phyloP scores from a whole-genome alignment of 2,113 vertebrate species.

The Toxotes jaculatrix region DNA sequence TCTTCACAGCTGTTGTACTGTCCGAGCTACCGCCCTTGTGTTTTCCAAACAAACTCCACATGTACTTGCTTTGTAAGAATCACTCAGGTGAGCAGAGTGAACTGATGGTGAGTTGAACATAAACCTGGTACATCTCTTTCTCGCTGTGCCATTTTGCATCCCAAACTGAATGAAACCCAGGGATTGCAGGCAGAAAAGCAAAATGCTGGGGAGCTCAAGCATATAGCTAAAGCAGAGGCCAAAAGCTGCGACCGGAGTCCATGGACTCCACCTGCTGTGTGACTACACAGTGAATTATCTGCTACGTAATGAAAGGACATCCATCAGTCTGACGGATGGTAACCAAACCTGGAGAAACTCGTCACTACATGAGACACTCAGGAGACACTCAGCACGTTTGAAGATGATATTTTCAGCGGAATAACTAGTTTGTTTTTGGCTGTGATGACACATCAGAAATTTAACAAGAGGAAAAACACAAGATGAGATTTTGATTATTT shows the following conservation, averaged over 20 bases:
- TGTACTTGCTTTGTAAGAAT: background rate
- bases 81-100: background rate
- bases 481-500: background rate
- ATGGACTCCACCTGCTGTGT: background rate
- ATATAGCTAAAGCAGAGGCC: slow-evolving; percentile 21
- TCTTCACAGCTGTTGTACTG: background rate
- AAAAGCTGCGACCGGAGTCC: slow-evolving; percentile 11
- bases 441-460: background rate
- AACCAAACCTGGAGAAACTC: slow-evolving; percentile 38
- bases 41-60: background rate
- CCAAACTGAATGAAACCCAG: slow-evolving; percentile 1
- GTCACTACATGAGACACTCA: background rate
- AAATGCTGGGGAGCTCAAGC: background rate
- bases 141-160: background rate
- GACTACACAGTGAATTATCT: slow-evolving; percentile 1
- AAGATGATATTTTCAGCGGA: background rate
- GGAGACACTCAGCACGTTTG: background rate
- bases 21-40: background rate
- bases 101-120: slow-evolving; percentile 57
- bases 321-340: slow-evolving; percentile 12
- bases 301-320: slow-evolving; percentile 43
- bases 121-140: background rate
- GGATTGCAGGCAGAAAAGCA: slow-evolving; percentile 20
- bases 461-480: background rate
- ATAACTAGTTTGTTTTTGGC: background rate